A percentile compares a stretch with the other conserved stretches of the same genome.
phyloP scores from a whole-genome alignment of 2,113 vertebrate genomes.

The Protobothrops flavoviridis region DNA sequence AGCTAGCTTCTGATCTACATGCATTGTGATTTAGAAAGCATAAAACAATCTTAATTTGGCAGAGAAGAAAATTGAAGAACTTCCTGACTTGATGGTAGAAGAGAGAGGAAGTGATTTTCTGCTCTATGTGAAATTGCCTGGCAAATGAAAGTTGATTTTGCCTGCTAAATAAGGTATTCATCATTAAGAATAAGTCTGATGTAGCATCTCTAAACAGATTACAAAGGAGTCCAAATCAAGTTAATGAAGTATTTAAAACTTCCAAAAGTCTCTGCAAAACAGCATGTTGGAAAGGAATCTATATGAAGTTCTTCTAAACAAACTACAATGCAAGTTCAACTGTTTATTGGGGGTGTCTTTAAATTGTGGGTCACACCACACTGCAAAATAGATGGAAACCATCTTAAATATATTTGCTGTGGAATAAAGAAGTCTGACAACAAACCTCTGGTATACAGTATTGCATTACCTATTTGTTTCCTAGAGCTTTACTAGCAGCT shows the following conservation, averaged over 20 bases:
- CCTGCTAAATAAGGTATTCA: not conserved
- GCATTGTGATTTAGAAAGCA: not conserved
- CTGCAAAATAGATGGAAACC: not conserved
- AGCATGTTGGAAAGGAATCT: not conserved
- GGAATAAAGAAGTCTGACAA: not conserved
- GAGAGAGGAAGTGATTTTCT: no score
- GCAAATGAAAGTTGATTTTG: not conserved
- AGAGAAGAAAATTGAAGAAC: not conserved
- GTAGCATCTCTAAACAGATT: not conserved
- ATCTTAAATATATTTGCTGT: not conserved
- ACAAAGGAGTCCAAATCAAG: not conserved
- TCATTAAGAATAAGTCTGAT: not conserved
- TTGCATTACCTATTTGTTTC: not conserved
- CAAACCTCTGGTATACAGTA: not conserved
- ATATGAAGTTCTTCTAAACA: not conserved
- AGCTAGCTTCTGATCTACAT: not conserved
- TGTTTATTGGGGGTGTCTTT: not conserved
- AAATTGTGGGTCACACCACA: not conserved
- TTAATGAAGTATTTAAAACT: conserved; percentile 6
- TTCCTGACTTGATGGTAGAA: not conserved
- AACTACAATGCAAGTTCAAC: not conserved
- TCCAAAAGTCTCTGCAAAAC: not conserved
- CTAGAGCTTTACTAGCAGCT: not conserved
- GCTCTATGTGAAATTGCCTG: not conserved
- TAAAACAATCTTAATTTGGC: not conserved